These are phyloP conservation scores for Ormyrus pomaceus DNA, from an alignment of 2,888 invertebrate genomes.

Conservation along the genomic window DNA sequence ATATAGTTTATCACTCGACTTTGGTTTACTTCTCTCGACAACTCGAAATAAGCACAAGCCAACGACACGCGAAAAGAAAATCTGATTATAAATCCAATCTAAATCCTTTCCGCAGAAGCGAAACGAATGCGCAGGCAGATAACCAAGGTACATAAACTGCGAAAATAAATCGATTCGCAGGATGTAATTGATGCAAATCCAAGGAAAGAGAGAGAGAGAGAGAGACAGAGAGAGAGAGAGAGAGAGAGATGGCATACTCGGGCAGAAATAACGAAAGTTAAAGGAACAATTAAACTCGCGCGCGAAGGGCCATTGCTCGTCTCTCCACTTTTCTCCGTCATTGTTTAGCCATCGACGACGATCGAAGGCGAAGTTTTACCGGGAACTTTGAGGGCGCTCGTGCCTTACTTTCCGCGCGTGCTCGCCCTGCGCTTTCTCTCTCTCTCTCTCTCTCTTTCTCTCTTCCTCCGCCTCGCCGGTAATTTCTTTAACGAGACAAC, in stretches of 20 bases:
- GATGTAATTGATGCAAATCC: slow-evolving; percentile 48
- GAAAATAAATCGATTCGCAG: slow-evolving; percentile 36
- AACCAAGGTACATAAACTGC: slow-evolving; percentile 1
- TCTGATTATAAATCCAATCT: slow-evolving; percentile 9
- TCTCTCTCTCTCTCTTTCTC: neutral
- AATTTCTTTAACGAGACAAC: slow-evolving; percentile 61
- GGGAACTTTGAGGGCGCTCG: slow-evolving; percentile 17
- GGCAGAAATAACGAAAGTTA: slow-evolving; percentile 63
- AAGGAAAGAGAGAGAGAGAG: neutral
- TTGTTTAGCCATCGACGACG: slow-evolving; percentile 56
- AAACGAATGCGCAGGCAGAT: neutral
- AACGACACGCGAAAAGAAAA: neutral
- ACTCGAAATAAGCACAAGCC: no score
- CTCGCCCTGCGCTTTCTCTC: slow-evolving; percentile 7
- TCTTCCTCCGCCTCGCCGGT: slow-evolving; percentile 51
- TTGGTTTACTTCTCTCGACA: no score
- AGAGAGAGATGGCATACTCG: neutral
- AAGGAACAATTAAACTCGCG: slow-evolving; percentile 63
- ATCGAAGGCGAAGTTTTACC: slow-evolving; percentile 46
- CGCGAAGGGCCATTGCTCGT: slow-evolving; percentile 35
- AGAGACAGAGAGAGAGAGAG: no score
- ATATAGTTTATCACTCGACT: no score
- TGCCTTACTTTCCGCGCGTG: slow-evolving; percentile 21
- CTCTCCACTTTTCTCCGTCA: neutral
- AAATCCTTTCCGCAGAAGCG: neutral